Evolutionary conservation across 2,888 invertebrate genomes (phyloP).

Genomic region (Drosophila seclusa): DNA sequence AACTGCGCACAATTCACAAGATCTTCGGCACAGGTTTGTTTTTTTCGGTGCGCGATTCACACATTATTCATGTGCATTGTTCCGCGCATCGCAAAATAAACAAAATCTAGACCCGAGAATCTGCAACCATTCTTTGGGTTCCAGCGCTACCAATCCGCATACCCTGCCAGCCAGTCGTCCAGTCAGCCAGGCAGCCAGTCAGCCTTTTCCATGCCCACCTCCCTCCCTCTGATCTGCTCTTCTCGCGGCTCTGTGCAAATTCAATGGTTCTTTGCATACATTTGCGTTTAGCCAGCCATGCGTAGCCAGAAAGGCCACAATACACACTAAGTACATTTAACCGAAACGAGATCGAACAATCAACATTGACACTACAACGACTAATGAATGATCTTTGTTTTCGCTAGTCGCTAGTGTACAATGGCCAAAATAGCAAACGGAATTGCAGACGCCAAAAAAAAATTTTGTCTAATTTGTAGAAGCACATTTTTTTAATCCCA

Average conservation of each 20-base stretch:
- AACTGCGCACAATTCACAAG: conserved; percentile 69
- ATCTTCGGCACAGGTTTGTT: conserved; percentile 71
- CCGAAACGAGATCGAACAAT: conserved; percentile 59
- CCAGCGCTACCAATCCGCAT: conserved; percentile 54
- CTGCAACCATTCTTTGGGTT: conserved; percentile 74
- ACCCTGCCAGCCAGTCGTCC: not conserved
- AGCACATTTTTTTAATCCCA: not conserved
- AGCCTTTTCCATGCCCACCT: not conserved
- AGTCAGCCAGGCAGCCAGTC: not conserved
- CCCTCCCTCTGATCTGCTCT: conserved; percentile 1
- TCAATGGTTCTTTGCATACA: conserved; percentile 81
- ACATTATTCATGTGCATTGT: conserved; percentile 81
- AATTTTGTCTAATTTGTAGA: not conserved
- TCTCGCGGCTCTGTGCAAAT: conserved; percentile 64
- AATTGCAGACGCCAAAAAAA: not conserved
- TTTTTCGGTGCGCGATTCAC: conserved; percentile 67
- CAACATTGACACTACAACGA: not conserved
- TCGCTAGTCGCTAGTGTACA: accelerated
- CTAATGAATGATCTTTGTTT: conserved; percentile 13
- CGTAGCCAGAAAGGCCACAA: conserved; percentile 68
- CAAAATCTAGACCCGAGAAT: conserved; percentile 78
- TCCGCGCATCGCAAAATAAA: conserved; percentile 65
- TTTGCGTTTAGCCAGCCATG: conserved; percentile 78
- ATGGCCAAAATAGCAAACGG: not conserved
- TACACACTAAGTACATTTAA: conserved; percentile 61